Evolutionary conservation across 2,113 vertebrate species (phyloP).

Genomic region (Spea bombifrons): DNA sequence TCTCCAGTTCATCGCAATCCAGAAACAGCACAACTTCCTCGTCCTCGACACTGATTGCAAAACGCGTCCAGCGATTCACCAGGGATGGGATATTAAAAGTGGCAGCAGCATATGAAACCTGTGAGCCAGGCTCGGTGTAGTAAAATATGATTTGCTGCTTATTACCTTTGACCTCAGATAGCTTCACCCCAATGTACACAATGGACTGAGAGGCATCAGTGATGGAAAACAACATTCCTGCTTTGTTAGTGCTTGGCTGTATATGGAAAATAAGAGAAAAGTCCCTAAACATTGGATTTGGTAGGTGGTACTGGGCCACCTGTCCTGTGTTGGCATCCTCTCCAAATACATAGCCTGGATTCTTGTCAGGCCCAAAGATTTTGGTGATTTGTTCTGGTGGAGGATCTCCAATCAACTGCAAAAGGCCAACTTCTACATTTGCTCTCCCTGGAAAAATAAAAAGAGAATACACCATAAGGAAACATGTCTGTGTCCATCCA

Average conservation of each 20-base stretch:
- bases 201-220: constrained; percentile 75
- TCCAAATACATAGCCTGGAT: constrained; percentile 73
- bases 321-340: constrained; percentile 73
- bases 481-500: background rate
- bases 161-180: constrained; percentile 60
- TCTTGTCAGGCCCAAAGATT: constrained; percentile 67
- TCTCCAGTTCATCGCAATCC: constrained; percentile 76
- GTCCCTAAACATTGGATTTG: constrained; percentile 79
- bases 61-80: constrained; percentile 75
- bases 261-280: constrained; percentile 84
- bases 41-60: constrained; percentile 77
- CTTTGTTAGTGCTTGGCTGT: constrained; percentile 67
- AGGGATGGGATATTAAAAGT: constrained; percentile 77
- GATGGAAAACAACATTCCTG: constrained; percentile 80
- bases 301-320: constrained; percentile 78
- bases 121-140: constrained; percentile 76
- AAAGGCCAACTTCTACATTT: constrained; percentile 70
- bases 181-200: constrained; percentile 82
- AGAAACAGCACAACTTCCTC: constrained; percentile 74
- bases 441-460: constrained; percentile 65
- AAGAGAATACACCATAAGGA: constrained; percentile 26
- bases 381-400: constrained; percentile 69
- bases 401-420: constrained; percentile 84
- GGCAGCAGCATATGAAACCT: constrained; percentile 69
- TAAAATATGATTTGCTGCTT: constrained; percentile 81